A percentile compares a stretch with the other conserved stretches of the same genome.
Evolutionary conservation across 1,140 invertebrate genomes (phyloP).

Genomic region (Muscidifurax raptorellus): DNA sequence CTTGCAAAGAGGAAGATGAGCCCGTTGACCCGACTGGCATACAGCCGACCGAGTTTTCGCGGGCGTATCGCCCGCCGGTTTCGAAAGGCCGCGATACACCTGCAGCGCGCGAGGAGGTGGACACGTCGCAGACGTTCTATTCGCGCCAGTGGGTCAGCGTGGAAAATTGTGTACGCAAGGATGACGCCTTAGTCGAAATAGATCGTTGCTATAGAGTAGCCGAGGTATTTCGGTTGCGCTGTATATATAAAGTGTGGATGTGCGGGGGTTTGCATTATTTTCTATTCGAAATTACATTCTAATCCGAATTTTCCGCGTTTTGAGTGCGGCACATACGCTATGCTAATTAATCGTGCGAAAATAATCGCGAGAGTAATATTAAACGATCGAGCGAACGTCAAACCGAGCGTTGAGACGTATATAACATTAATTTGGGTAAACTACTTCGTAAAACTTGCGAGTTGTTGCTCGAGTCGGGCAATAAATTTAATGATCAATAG

Average conservation of each 20-base stretch:
- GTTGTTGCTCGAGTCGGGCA: too few species aligned
- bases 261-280: too few species aligned
- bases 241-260: too few species aligned
- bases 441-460: too few species aligned
- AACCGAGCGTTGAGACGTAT: background rate
- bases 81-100: conserved; percentile 61
- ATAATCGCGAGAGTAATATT: too few species aligned
- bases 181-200: conserved; percentile 59
- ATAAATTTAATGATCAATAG: background rate
- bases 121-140: conserved; percentile 57
- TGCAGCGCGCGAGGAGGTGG: background rate
- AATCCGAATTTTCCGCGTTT: too few species aligned
- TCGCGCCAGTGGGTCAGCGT: conserved; percentile 69
- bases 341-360: too few species aligned
- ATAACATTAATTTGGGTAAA: background rate
- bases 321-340: too few species aligned
- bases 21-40: conserved; percentile 42
- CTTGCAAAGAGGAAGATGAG: conserved; percentile 39
- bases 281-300: too few species aligned
- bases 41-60: conserved; percentile 60
- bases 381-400: too few species aligned
- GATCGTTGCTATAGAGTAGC: conserved; percentile 41
- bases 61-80: conserved; percentile 54
- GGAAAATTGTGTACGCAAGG: conserved; percentile 58
- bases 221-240: background rate